Evolutionary conservation across 2,888 invertebrate species (phyloP).

Genomic region (Drosophila birchii): DNA sequence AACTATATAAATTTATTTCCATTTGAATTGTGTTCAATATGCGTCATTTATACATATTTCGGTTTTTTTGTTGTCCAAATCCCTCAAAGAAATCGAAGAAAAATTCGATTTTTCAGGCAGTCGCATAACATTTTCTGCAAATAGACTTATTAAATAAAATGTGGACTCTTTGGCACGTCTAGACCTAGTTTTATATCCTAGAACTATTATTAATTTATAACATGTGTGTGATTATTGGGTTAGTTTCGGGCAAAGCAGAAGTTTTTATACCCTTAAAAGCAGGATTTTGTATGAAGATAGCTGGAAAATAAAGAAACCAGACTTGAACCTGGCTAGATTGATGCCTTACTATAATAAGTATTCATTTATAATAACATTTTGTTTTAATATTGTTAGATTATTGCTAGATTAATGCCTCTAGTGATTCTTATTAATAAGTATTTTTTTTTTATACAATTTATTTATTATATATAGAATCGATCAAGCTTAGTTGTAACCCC

Average conservation of each 20-base stretch:
- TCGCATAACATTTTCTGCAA: not conserved
- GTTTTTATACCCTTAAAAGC: not conserved
- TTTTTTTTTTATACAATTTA: too few species aligned
- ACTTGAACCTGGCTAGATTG: not conserved
- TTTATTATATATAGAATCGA: not conserved
- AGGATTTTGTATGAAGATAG: too few species aligned
- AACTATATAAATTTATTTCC: not conserved
- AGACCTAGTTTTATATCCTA: slow-evolving; percentile 13
- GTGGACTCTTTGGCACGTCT: not conserved
- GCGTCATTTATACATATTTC: not conserved
- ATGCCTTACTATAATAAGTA: too few species aligned
- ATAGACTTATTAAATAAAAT: slow-evolving; percentile 9
- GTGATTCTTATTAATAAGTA: too few species aligned
- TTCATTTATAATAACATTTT: not conserved
- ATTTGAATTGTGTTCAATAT: not conserved
- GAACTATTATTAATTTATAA: slow-evolving; percentile 8
- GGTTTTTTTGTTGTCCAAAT: not conserved
- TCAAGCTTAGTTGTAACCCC: slow-evolving; percentile 1
- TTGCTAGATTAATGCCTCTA: too few species aligned
- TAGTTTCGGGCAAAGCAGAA: not conserved
- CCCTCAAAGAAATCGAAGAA: not conserved
- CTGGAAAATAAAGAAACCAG: not conserved
- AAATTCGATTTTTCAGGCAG: not conserved
- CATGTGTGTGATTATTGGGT: not conserved
- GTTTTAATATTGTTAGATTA: not conserved